Evolutionary conservation across 2,113 vertebrate species (phyloP).

Genomic region (Pogonocichla stellata): DNA sequence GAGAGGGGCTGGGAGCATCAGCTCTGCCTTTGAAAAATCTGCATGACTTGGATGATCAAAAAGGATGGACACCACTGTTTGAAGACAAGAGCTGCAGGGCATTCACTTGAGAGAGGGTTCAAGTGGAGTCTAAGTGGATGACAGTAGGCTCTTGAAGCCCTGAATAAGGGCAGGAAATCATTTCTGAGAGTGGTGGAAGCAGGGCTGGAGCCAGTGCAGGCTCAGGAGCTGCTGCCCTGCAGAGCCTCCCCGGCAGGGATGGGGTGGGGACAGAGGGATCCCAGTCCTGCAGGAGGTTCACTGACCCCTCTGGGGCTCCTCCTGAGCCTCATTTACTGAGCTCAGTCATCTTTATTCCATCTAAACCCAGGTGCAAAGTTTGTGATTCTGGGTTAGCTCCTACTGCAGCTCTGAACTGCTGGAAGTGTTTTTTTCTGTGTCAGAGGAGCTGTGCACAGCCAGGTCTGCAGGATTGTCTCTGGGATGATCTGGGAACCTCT

Average conservation of each 20-base stretch:
- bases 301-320: background rate
- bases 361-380: background rate
- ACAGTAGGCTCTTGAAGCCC: background rate
- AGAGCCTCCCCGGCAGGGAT: background rate
- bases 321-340: background rate
- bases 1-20: background rate
- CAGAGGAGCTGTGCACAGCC: background rate
- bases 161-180: background rate
- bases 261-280: no score
- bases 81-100: slow-evolving; percentile 12
- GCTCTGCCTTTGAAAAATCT: slow-evolving; percentile 19
- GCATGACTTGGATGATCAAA: background rate
- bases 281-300: background rate
- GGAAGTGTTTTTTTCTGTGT: background rate
- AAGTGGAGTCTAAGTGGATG: background rate
- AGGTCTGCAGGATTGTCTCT: background rate
- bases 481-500: background rate
- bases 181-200: background rate
- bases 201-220: background rate
- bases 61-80: background rate
- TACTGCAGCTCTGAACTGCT: background rate
- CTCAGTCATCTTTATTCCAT: background rate
- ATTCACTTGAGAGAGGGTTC: background rate
- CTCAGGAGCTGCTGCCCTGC: background rate
- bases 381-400: background rate